phyloP scores from a whole-genome alignment of 2,113 vertebrate species.

The Chroicocephalus ridibundus region DNA sequence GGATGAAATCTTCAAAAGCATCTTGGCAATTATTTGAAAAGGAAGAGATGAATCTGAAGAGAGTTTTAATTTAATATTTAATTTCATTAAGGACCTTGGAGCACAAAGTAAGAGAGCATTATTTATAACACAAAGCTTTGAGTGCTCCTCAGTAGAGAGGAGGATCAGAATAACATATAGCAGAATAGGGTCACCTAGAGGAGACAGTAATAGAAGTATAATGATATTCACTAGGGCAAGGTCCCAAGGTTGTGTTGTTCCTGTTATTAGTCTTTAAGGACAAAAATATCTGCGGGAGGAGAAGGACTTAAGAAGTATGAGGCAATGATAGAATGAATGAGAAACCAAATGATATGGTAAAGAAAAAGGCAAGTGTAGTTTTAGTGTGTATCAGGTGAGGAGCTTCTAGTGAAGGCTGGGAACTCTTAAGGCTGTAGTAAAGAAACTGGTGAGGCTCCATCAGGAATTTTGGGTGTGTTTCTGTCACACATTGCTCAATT shows the following conservation, averaged over 20 bases:
- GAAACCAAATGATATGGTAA: background rate
- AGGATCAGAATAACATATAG: slow-evolving; percentile 1
- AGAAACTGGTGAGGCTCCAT: background rate
- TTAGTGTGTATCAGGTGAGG: background rate
- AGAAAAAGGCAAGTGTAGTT: background rate
- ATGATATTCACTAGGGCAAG: slow-evolving; percentile 7
- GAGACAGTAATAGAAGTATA: slow-evolving; percentile 25
- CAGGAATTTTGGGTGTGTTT: background rate
- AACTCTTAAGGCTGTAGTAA: background rate
- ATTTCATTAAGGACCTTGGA: slow-evolving; percentile 61
- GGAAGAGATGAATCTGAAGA: slow-evolving; percentile 50
- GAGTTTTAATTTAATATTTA: slow-evolving; percentile 65
- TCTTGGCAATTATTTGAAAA: slow-evolving; percentile 53
- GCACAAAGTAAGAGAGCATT: slow-evolving; percentile 52
- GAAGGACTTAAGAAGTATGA: background rate
- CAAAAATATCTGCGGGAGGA: background rate
- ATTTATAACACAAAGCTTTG: slow-evolving; percentile 63
- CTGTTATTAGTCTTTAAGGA: background rate
- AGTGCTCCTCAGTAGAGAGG: slow-evolving; percentile 5
- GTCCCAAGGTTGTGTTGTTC: slow-evolving; percentile 3
- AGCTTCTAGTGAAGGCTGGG: background rate
- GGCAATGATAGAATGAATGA: background rate
- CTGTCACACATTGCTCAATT: background rate
- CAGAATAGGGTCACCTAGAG: slow-evolving; percentile 27
- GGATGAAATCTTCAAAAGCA: slow-evolving; percentile 49